A percentile compares a stretch with the other conserved stretches of the same genome.
phyloP scores from a whole-genome alignment of 2,797 vertebrate genomes.

The Takifugu ocellatus region DNA sequence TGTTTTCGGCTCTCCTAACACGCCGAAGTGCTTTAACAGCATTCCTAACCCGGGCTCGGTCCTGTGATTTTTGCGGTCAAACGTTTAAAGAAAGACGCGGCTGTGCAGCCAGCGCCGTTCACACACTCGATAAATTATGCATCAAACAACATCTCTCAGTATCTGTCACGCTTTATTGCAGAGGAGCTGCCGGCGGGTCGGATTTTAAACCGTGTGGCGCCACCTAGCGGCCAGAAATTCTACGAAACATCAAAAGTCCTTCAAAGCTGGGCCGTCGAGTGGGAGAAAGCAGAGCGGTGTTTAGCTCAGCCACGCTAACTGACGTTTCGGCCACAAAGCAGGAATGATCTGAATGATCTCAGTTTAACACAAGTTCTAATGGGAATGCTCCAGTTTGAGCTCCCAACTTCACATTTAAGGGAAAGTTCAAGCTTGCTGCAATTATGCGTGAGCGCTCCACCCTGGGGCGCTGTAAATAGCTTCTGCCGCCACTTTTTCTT shows the following conservation, averaged over 20 bases:
- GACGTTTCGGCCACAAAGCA: too few relatives aligned
- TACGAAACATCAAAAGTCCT: neutral
- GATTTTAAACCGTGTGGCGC: slow-evolving; percentile 74
- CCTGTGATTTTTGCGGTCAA: slow-evolving; percentile 42
- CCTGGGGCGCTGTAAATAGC: neutral
- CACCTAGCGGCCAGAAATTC: slow-evolving; percentile 65
- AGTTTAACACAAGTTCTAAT: neutral
- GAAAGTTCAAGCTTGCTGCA: slow-evolving; percentile 46
- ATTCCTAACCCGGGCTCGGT: neutral
- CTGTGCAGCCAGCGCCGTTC: slow-evolving; percentile 39
- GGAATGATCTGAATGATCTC: too few relatives aligned
- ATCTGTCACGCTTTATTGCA: slow-evolving; percentile 41
- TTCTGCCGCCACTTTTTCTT: neutral
- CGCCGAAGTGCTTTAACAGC: slow-evolving; percentile 3
- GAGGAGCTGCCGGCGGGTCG: slow-evolving; percentile 5
- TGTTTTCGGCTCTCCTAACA: slow-evolving; percentile 7
- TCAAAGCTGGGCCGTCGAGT: too few relatives aligned
- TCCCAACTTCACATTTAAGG: slow-evolving; percentile 18
- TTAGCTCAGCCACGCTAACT: too few relatives aligned
- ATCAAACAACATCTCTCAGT: slow-evolving; percentile 51
- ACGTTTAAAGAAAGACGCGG: slow-evolving; percentile 39
- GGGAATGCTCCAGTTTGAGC: slow-evolving; percentile 7
- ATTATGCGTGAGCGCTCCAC: slow-evolving; percentile 11
- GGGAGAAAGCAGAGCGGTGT: too few relatives aligned
- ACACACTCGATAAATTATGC: slow-evolving; percentile 63